phyloP scores from a whole-genome alignment of 2,888 invertebrate genomes.

The Andrena camellia region DNA sequence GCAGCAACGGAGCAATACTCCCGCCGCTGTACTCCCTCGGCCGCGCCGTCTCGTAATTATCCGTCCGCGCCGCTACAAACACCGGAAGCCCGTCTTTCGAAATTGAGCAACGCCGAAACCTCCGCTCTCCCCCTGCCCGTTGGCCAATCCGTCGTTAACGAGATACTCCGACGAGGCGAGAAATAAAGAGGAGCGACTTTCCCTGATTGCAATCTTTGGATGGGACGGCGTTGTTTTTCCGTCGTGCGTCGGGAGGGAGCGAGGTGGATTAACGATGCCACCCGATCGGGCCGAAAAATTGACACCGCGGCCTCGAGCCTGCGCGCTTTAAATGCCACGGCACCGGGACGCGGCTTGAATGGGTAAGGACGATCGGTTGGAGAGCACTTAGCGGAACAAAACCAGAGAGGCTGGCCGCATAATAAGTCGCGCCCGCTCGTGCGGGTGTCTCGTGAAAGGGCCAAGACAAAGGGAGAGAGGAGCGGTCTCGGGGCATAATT shows the following conservation, averaged over 20 bases:
- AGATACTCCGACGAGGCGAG: not conserved
- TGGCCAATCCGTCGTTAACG: slow-evolving; percentile 11
- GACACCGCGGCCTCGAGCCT: slow-evolving; percentile 63
- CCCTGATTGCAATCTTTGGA: not conserved
- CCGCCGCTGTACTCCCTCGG: not conserved
- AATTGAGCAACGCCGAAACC: not conserved
- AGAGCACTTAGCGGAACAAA: slow-evolving; percentile 65
- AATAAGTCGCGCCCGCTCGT: slow-evolving; percentile 75
- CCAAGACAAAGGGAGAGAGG: slow-evolving; percentile 67
- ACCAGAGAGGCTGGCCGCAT: slow-evolving; percentile 65
- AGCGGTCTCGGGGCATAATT: slow-evolving; percentile 78
- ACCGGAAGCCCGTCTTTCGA: not conserved
- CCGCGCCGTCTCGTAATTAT: slow-evolving; percentile 7
- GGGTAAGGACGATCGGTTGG: slow-evolving; percentile 46
- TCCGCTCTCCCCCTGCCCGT: not conserved
- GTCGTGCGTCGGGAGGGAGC: not conserved
- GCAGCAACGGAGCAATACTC: not conserved
- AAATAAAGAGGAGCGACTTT: not conserved
- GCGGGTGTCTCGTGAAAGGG: slow-evolving; percentile 74
- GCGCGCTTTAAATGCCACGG: slow-evolving; percentile 64
- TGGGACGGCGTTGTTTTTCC: not conserved
- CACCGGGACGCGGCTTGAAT: slow-evolving; percentile 68
- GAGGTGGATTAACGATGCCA: slow-evolving; percentile 45
- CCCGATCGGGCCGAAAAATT: slow-evolving; percentile 63
- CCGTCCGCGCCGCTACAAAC: not conserved